Evolutionary conservation across 2,797 vertebrate species (phyloP), one percentile per base, ranked within the genome.

Genomic region (Acrocephalus scirpaceus): DNA sequence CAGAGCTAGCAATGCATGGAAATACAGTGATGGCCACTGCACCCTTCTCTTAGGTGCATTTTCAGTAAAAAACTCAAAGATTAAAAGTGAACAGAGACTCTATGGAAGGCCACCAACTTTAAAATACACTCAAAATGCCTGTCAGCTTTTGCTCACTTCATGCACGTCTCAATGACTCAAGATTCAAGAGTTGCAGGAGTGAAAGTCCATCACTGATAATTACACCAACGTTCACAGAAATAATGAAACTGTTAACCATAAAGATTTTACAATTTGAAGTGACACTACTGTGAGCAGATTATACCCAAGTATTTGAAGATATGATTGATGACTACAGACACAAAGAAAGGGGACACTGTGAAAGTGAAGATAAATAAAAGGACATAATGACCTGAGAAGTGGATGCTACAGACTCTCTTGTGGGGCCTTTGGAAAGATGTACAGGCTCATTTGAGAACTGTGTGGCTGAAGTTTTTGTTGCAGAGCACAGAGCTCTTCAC

Each of bases 311-410:
- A 61, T 80, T 85, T 87, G 65, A 88, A 54, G 38, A 19, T 15
- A 65, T 47, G 38, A 88, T 70, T 82, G 93, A 93, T 65, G 61
- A 89, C 64, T 71, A 54, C n/a, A 58, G 40, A 21, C 54, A 71
- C 18, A 67, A 65, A 88, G 79, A 36, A 88, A 79, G 38, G 36
- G 26, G 21, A 83, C 23, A 18, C 32, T n/a, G 13, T 62, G 26
- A 62, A 92, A 92, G 48, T 21, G 36, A 86, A 88, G 62, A 84
- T 48, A 90, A 92, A 81, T 66, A 90, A 70, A 84, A 90, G 51
- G 70, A 66, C 73, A 27, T 11, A 45, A 83, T n/a, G 40, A 90
- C 40, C 82, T 72, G 65, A 64, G 74, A 86, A 60, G 32, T 10
- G 3, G 16, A 36, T 7, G 27, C 30, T 73, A n/a, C 30, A 90